Evolutionary conservation across 2,888 invertebrate genomes (phyloP).

Genomic region (Leucophenga maculata): DNA sequence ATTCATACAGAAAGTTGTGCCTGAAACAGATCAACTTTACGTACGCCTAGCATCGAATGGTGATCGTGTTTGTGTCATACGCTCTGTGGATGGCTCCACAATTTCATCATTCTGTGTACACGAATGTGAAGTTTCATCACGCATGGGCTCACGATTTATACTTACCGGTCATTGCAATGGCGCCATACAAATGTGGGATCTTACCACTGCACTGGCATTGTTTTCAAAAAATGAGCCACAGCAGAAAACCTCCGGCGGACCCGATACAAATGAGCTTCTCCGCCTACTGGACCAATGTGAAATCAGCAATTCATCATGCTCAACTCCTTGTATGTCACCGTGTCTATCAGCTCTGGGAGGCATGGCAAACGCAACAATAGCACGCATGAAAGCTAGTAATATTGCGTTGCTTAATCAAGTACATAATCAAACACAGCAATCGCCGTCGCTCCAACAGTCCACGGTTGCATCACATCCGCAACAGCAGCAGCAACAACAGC

Average conservation of each 20-base stretch:
- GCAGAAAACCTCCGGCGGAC: slow-evolving; percentile 82
- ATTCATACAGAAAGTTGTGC: slow-evolving; percentile 97
- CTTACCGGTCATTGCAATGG: slow-evolving; percentile 95
- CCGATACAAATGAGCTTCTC: slow-evolving; percentile 91
- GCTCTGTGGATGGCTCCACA: slow-evolving; percentile 93
- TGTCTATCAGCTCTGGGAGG: slow-evolving; percentile 75
- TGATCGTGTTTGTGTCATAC: slow-evolving; percentile 93
- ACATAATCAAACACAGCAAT: slow-evolving; percentile 45
- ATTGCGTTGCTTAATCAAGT: slow-evolving; percentile 77
- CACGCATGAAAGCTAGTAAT: slow-evolving; percentile 76
- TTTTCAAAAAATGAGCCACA: slow-evolving; percentile 83
- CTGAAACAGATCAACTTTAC: slow-evolving; percentile 95
- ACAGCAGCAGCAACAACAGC: slow-evolving; percentile 35
- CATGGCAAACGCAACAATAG: slow-evolving; percentile 72
- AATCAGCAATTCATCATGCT: slow-evolving; percentile 84
- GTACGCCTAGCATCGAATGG: slow-evolving; percentile 96
- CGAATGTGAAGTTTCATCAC: slow-evolving; percentile 96
- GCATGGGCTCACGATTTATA: slow-evolving; percentile 92
- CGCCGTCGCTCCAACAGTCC: slow-evolving; percentile 22
- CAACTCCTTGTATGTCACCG: slow-evolving; percentile 82
- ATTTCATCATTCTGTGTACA: slow-evolving; percentile 97
- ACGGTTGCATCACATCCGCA: slow-evolving; percentile 9
- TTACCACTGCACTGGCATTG: slow-evolving; percentile 93
- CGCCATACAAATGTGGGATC: slow-evolving; percentile 98
- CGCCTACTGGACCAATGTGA: slow-evolving; percentile 95